Evolutionary conservation across 23 tunicate species (phyloP), one percentile per base, ranked within the genome.

Genomic region (Styela clava): DNA sequence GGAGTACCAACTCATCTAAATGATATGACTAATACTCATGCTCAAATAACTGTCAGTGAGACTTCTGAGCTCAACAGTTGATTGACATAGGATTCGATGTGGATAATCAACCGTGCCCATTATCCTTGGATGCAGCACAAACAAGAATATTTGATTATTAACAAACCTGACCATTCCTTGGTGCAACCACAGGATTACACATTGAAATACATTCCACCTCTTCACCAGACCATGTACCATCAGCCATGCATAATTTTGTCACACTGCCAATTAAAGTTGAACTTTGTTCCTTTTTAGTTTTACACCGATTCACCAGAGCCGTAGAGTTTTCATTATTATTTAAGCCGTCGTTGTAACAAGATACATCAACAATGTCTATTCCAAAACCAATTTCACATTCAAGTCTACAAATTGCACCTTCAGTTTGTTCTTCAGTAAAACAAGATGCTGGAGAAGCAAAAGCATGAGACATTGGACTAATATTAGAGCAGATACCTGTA

Each of bases 101-200:
- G n/a, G n/a, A n/a, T n/a, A n/a, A n/a, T n/a, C n/a, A n/a, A n/a
- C n/a, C n/a, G n/a, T n/a, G n/a, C n/a, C n/a, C n/a, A n/a, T n/a
- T n/a, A n/a, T n/a, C n/a, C n/a, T n/a, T n/a, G n/a, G n/a, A n/a
- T n/a, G n/a, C n/a, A n/a, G n/a, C n/a, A n/a, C n/a, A n/a, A n/a
- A n/a, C n/a, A n/a, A n/a, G n/a, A n/a, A n/a, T n/a, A n/a, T n/a
- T n/a, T 44, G 56, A 44, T 5, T 5, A 44, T 12, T 12, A 44
- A 73, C 89, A 79, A 69, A 89, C 95, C 25, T 24, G 35, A 25
- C 95, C 95, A 82, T 85, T 71, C 61, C 52, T 52, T n/a, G 85
- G 95, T n/a, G 62, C 33, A 21, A 73, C 9, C 24, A 89, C 36
- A 3, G 86, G 77, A 24, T 32, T 31, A 69, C 95, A 89, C 35